A percentile compares a stretch with the other conserved stretches of the same genome.
Evolutionary conservation across 1,140 invertebrate genomes (phyloP).

Genomic region (Drosophila auraria): DNA sequence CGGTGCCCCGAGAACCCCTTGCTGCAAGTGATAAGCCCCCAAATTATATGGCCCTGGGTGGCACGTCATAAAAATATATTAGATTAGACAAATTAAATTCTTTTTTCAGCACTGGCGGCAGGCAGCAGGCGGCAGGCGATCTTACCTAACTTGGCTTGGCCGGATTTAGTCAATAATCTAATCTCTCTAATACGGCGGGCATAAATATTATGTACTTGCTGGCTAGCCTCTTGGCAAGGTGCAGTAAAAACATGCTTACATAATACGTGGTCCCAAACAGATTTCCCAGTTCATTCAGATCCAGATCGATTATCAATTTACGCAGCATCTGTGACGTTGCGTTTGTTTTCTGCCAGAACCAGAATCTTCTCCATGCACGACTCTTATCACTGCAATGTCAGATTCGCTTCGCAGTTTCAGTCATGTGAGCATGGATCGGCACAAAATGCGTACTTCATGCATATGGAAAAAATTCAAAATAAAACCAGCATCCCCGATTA

Average conservation of each 20-base stretch:
- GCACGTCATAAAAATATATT: slow-evolving; percentile 58
- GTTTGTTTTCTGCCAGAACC: neutral
- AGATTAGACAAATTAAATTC: slow-evolving; percentile 61
- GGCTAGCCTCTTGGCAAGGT: neutral
- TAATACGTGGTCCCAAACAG: neutral
- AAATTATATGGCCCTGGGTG: slow-evolving; percentile 45
- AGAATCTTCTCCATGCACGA: neutral
- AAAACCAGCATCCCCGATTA: slow-evolving; percentile 1
- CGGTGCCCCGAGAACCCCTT: slow-evolving; percentile 30
- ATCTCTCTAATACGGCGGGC: slow-evolving; percentile 19
- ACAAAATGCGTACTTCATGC: slow-evolving; percentile 12
- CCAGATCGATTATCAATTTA: slow-evolving; percentile 15
- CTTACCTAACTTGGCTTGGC: slow-evolving; percentile 37
- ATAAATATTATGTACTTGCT: slow-evolving; percentile 21
- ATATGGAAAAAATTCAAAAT: neutral
- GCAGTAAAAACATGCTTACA: slow-evolving; percentile 28
- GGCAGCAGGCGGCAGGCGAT: neutral
- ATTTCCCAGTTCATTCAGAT: slow-evolving; percentile 10
- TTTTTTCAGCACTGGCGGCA: slow-evolving; percentile 19
- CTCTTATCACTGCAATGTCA: slow-evolving; percentile 29
- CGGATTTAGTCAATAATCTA: slow-evolving; percentile 42
- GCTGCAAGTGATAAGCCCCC: slow-evolving; percentile 47
- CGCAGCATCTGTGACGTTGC: slow-evolving; percentile 30
- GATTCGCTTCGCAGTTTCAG: neutral
- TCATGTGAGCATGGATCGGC: slow-evolving; percentile 26